Base-by-base conservation (phyloP, 2,888 invertebrate species). In the Drosophila maculinotata region DNA sequence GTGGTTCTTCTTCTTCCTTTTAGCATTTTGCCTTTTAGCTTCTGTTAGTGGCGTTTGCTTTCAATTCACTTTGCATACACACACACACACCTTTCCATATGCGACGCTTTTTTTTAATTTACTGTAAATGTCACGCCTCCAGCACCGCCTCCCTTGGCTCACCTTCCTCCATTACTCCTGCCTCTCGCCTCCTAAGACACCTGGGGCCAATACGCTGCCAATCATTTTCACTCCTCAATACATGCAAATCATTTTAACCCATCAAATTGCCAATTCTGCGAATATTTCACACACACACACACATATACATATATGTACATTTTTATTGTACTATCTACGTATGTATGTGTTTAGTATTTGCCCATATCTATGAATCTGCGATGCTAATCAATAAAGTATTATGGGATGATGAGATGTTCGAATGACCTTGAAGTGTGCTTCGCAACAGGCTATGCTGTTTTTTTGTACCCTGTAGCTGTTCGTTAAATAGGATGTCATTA, bases 31-130 rank as follows among this genome's bases (percentile, higher is more conserved):
- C 48, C 36, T 70, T 64, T 69, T 44, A 65, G 59, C 76, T 65
- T 75, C 59, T 65, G 72, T 59, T 53, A 44, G 58, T 69, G 64
- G 76, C 64, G 39, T 42, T 65, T 59, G 65, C 65, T 56, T 75
- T 65, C 65, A 64, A 57, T 71, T 67, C 52, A 49, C 48, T 53
- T 70, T 63, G 38, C 53, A 63, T 59, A 67, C 48, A 42, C 45
- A 53, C 49, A 42, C 31, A 54, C 63, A 57, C 49, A 51, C 28
- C 30, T 23, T 48, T 57, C 14, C 26, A 48, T 38, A 36, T 56
- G 53, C 41, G 30, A 45, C 41, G 39, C 31, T 9, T 38, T 64
- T 20, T 74, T 75, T 76, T 70, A 73, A 73, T 73, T 70, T 70
- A 65, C 59, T 45, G 44, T 33, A 39, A 20, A 42, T 44, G 76